These are phyloP conservation scores for Morelia viridis DNA, from an alignment of 2,797 vertebrate species.

Conservation along the genomic window DNA sequence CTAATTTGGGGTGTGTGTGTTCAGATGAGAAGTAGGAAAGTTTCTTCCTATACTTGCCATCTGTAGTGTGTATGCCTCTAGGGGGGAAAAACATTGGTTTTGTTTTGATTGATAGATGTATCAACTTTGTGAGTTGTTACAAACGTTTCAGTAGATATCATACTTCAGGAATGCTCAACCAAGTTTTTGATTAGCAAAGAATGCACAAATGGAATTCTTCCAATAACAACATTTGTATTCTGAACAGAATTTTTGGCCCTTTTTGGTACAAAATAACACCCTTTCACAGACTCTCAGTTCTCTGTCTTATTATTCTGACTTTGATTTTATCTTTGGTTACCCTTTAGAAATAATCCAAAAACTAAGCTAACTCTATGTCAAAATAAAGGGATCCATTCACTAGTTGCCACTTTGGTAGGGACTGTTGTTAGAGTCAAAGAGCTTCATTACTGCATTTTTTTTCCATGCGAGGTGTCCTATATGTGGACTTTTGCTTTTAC, in stretches of 20 bases:
- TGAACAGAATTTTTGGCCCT: background rate
- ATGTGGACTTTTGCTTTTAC: background rate
- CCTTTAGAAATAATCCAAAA: background rate
- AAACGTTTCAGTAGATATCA: background rate
- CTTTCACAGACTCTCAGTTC: background rate
- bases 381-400: slow-evolving; percentile 3
- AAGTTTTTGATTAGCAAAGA: background rate
- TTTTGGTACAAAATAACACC: background rate
- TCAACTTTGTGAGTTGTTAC: background rate
- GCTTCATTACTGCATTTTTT: background rate
- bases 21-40: background rate
- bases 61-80: background rate
- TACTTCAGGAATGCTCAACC: background rate
- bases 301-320: background rate
- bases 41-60: background rate
- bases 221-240: background rate
- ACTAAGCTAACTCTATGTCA: slow-evolving; percentile 4
- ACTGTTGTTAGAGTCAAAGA: background rate
- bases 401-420: background rate
- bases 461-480: background rate
- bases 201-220: background rate
- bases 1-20: background rate
- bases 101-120: background rate
- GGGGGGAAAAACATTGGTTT: background rate
- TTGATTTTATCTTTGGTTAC: background rate